Evolutionary conservation across 2,888 invertebrate genomes (phyloP).

Genomic region (Noctua janthe): DNA sequence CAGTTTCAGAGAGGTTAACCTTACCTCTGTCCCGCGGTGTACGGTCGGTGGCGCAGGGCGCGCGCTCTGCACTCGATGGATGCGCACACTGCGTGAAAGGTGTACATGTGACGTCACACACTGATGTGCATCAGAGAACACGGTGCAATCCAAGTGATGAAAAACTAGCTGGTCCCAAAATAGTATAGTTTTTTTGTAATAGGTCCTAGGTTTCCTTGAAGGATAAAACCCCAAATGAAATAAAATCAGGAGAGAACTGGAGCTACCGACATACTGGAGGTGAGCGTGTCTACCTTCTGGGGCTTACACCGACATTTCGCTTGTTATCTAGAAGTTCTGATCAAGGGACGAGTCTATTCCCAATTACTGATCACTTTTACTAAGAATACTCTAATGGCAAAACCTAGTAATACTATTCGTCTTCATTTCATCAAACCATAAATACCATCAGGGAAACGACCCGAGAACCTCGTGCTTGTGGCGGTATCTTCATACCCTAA

Average conservation of each 20-base stretch:
- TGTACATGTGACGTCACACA: conserved; percentile 33
- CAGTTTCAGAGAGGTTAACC: conserved; percentile 30
- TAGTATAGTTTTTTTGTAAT: background rate
- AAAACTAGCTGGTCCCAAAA: background rate
- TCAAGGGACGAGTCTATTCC: background rate
- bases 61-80: conserved; percentile 10
- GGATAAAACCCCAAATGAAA: background rate
- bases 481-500: background rate
- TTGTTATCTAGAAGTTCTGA: background rate
- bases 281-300: no score
- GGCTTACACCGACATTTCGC: background rate
- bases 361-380: background rate
- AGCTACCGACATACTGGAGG: background rate
- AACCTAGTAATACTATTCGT: background rate
- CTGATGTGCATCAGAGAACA: background rate
- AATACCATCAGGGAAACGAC: background rate
- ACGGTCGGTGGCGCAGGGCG: conserved; percentile 25
- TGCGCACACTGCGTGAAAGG: conserved; percentile 11
- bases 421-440: background rate
- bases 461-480: background rate
- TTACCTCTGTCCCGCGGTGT: background rate
- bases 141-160: background rate
- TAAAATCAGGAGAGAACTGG: background rate
- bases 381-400: background rate
- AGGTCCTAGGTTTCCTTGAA: background rate